Evolutionary conservation across 1,140 invertebrate species (phyloP), one percentile per base, ranked within the genome.

Genomic region (Hestina assimilis): DNA sequence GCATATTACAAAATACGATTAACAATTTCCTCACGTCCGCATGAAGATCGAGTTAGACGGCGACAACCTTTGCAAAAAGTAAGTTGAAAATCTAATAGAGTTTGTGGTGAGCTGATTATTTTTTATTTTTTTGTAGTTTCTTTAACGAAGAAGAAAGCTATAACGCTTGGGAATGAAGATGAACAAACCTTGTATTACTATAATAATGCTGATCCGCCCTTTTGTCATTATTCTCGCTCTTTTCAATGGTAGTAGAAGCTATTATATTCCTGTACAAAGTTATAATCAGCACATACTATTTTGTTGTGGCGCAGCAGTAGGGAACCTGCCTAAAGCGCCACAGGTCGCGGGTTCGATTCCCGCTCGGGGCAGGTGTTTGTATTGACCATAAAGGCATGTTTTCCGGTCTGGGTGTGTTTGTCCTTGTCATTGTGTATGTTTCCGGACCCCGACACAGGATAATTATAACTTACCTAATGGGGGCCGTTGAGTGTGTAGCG

Each of bases 21-120:
- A 72, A 77, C 70, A 76, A 78, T 83, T 83, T 76, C 81, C 75
- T 86, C 75, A 84, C 79, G 79, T 82, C 72, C 81, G 70, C 75
- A 75, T 80, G 72, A 68, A 75, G 73, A 75, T 79, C 69, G 69
- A 78, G 75, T 78, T 81, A 79, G 73, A 52, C 74, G 79, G 75
- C 72, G 73, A 79, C 76, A 79, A 71, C 78, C 65, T 73, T 63
- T 72, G 69, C 80, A 83, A 85, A 87, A 85, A 83, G 72, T 33
- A 73, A 81, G 75, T 77, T 78, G 71, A 71, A 79, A 84, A 83
- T 84, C 75, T 85, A 82, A 84, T 85, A 82, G 80, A 82, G 75
- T 79, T 86, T 83, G 82, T 76, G 75, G 77, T 80, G 63, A 75
- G 70, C 66, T 63, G 66, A 69, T 71, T 77, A 78, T 79, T 82